Conservation (phyloP, 2,113 vertebrate genomes). For the Lathamus discolor region DNA sequence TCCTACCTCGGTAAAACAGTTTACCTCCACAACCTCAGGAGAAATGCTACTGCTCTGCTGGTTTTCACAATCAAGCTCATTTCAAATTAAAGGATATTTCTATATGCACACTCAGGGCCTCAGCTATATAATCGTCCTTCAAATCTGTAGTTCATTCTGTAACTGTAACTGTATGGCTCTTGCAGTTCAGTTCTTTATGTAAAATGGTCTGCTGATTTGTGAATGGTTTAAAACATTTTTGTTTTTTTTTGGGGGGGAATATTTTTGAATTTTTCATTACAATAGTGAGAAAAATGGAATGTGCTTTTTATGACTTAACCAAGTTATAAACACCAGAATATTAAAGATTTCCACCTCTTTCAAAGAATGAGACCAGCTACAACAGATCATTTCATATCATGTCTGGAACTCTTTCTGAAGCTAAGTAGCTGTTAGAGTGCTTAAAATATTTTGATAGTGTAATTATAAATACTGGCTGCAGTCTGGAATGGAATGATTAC, state of each 20-base stretch:
- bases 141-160: background rate
- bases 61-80: background rate
- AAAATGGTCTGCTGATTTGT: background rate
- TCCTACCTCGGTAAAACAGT: background rate
- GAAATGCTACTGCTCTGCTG: background rate
- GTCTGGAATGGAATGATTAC: background rate
- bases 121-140: background rate
- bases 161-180: background rate
- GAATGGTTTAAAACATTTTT: background rate
- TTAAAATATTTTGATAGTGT: background rate
- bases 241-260: background rate
- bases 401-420: background rate
- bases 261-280: background rate
- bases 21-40: background rate
- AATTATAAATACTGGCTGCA: background rate
- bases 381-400: background rate
- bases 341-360: background rate
- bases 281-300: background rate
- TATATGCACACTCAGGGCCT: background rate
- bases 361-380: background rate
- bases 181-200: background rate
- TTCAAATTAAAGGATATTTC: background rate
- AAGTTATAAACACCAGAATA: background rate
- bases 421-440: background rate
- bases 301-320: background rate